These are phyloP conservation scores for Sinocyclocheilus rhinocerous DNA, from an alignment of 2,113 vertebrate species.

Conservation along the genomic window DNA sequence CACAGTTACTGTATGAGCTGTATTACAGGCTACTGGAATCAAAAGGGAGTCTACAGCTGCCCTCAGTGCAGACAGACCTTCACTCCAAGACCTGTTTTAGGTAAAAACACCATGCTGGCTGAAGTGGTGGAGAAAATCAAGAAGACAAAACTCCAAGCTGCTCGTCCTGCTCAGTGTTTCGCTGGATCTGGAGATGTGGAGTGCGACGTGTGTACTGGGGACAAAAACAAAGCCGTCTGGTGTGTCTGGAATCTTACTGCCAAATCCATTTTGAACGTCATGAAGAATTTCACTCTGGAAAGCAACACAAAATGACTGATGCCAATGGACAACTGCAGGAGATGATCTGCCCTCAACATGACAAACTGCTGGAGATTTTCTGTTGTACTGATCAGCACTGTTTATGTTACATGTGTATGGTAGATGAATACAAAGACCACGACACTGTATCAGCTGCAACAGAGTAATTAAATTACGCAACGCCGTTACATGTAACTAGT, in stretches of 20 bases:
- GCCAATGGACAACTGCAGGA: constrained; percentile 12
- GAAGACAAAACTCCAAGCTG: not conserved
- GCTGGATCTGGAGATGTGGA: not conserved
- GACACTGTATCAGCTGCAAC: not conserved
- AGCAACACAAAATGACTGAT: not conserved
- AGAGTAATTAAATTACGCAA: no score
- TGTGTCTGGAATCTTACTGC: constrained; percentile 19
- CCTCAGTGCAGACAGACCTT: no score
- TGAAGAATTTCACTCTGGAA: not conserved
- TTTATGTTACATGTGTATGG: not conserved
- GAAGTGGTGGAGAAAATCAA: constrained; percentile 25
- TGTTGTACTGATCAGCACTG: not conserved
- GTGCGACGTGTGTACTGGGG: not conserved
- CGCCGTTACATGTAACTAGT: no score
- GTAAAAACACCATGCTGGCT: not conserved
- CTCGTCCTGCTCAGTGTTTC: not conserved
- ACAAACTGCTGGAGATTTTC: not conserved
- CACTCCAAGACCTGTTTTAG: no score
- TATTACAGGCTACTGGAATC: no score
- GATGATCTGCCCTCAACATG: constrained; percentile 25
- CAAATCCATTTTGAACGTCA: not conserved
- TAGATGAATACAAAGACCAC: not conserved
- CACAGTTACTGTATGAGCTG: no score
- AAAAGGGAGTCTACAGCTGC: no score
- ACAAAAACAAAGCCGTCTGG: not conserved